A percentile compares a stretch with the other conserved stretches of the same genome.
Conservation (phyloP, 2,797 vertebrate genomes). For the Lepidocolaptes lacrymiger region DNA sequence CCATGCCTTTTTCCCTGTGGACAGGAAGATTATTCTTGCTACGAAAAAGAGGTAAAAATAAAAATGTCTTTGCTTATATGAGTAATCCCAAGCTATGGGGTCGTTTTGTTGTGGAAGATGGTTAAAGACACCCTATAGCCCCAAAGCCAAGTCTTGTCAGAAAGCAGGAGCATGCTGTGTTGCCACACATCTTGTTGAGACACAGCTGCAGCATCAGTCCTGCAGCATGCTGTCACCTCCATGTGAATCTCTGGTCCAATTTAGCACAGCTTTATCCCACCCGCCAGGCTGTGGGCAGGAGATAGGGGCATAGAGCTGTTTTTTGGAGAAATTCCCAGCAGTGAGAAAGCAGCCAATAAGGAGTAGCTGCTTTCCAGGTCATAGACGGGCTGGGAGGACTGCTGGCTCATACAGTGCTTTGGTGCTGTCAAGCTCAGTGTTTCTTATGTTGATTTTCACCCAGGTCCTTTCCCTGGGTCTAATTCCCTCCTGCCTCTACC, state of each 20-base stretch:
- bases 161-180: not conserved
- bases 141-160: not conserved
- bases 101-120: not conserved
- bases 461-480: not conserved
- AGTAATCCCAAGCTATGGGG: not conserved
- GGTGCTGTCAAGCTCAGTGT: not conserved
- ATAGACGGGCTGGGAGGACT: rapidly evolving
- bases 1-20: not conserved
- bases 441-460: not conserved
- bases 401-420: not conserved
- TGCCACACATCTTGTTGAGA: not conserved
- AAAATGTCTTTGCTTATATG: not conserved
- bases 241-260: not conserved
- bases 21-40: not conserved
- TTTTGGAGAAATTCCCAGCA: not conserved
- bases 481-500: not conserved
- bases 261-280: not conserved
- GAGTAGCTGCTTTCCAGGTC: not conserved
- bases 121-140: not conserved
- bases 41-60: not conserved
- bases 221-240: rapidly evolving
- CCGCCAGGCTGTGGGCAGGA: not conserved
- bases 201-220: not conserved
- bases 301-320: not conserved
- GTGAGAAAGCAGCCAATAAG: not conserved